Base-by-base conservation (phyloP, 2,888 invertebrate species). In the Plusia festucae region DNA sequence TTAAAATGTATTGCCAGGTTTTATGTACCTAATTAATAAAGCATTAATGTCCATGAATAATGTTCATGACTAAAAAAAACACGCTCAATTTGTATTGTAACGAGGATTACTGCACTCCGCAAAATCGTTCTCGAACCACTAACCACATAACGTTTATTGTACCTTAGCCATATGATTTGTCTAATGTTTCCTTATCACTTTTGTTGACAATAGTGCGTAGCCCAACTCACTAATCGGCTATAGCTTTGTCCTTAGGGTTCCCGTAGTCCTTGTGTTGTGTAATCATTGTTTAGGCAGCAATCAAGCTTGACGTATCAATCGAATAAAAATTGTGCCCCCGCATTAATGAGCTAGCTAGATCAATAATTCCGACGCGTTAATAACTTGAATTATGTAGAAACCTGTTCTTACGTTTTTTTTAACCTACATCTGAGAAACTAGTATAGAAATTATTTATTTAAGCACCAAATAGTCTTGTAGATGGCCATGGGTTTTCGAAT, bases 221-320 rank as follows among this genome's bases (percentile, higher is more conserved):
- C 11, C 46, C 15, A 52, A 32, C 20, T 64, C 49, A 58, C 54
- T 18, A 68, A 63, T 57, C 65, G 54, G 18, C 60, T 56, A 68
- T 55, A 40, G 52, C 49, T 63, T 68, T 66, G 74, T 66, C 80
- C 72, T 70, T 57, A 63, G 58, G 53, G n/a, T 34, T 57, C 54
- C 40, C 53, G 63, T 54, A 56, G 61, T 53, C 65, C 67, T 69
- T 80, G 63, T 60, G 78, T 69, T 80, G 63, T 60, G 78, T 58
- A 82, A 81, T 67, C 62, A 53, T 34, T 60, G 8, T 56, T 24
- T 16, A 44, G n/a, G 15, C n/a, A 22, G n/a, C 18, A 11, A 4
- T 32, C 16, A 16, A 51, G 56, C 59, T 54, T 54, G 24, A 64
- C 34, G 27, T n/a, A 60, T 46, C 18, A 51, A 30, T 70, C 34